Conservation (phyloP, 2,797 vertebrate genomes). For the Yasuhikotakia modesta region DNA sequence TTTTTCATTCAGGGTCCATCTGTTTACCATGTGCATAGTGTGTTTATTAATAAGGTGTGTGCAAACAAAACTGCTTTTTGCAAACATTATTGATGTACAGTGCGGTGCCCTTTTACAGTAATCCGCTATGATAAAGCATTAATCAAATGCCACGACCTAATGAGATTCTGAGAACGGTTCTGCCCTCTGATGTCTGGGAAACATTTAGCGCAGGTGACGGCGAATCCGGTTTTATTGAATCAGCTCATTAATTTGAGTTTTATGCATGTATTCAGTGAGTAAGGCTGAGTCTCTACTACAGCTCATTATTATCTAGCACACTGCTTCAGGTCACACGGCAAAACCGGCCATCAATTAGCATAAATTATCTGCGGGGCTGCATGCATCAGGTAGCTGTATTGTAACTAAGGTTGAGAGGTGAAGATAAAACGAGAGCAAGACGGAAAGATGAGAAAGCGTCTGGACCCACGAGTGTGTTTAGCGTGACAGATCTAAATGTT, state of each 20-base stretch:
- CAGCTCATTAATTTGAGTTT: constrained; percentile 37
- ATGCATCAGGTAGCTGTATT: constrained; percentile 44
- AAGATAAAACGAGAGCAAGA: constrained; percentile 30
- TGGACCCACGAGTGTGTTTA: constrained; percentile 32
- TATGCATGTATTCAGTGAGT: constrained; percentile 48
- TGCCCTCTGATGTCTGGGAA: constrained; percentile 17
- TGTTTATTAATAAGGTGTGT: not conserved
- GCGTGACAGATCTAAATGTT: not conserved
- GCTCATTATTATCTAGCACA: constrained; percentile 51
- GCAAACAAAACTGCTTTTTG: not conserved
- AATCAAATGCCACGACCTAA: constrained; percentile 13
- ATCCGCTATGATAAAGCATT: not conserved
- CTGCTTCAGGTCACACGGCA: constrained; percentile 46
- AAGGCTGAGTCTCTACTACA: constrained; percentile 32
- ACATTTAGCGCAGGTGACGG: constrained; percentile 25
- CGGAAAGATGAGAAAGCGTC: constrained; percentile 26
- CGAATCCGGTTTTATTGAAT: constrained; percentile 32
- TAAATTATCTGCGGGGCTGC: constrained; percentile 47
- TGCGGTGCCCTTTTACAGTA: not conserved
- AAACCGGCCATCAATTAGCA: constrained; percentile 54
- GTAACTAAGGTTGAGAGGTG: constrained; percentile 40
- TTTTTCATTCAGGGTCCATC: too few species aligned
- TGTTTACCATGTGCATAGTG: not conserved
- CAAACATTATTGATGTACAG: not conserved
- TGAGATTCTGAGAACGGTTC: constrained; percentile 12